phyloP scores from a whole-genome alignment of 2,113 vertebrate genomes.

The Gnathonemus echidnorhynchus region DNA sequence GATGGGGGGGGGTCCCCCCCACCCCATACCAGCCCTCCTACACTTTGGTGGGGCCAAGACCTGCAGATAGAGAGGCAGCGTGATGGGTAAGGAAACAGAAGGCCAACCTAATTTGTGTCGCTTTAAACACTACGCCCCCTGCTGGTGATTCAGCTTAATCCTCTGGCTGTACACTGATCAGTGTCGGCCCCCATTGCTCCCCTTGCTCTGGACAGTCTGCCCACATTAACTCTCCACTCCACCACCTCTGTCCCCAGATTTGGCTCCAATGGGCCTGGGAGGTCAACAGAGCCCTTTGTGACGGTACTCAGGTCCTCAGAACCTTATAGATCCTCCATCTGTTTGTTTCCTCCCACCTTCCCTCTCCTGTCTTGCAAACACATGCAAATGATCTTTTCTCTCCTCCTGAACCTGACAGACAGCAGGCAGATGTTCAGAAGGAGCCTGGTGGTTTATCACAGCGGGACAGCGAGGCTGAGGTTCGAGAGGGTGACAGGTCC shows the following conservation, averaged over 20 bases:
- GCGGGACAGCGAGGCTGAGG: not conserved
- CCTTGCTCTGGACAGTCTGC: not conserved
- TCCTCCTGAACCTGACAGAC: not conserved
- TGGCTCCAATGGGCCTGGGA: conserved; percentile 79
- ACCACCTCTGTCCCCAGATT: conserved; percentile 49
- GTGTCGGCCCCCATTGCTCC: not conserved
- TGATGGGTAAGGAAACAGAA: not conserved
- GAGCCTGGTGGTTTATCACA: not conserved
- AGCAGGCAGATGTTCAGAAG: too few relatives aligned
- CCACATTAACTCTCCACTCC: not conserved
- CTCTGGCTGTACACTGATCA: not conserved
- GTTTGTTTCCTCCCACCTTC: not conserved
- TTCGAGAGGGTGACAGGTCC: too few relatives aligned
- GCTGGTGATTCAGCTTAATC: not conserved
- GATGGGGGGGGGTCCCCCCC: conserved; percentile 58
- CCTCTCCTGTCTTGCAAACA: too few relatives aligned
- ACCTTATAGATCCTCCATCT: conserved; percentile 3
- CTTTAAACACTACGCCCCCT: not conserved
- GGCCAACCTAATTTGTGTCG: not conserved
- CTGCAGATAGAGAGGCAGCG: not conserved
- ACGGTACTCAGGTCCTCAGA: conserved; percentile 56
- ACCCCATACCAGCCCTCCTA: conserved; percentile 94
- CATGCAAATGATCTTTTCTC: not conserved
- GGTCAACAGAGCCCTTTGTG: conserved; percentile 77
- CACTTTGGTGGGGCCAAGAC: conserved; percentile 77